These are phyloP conservation scores for Calephelis nemesis DNA, from an alignment of 1,140 invertebrate species.

Conservation along the genomic window DNA sequence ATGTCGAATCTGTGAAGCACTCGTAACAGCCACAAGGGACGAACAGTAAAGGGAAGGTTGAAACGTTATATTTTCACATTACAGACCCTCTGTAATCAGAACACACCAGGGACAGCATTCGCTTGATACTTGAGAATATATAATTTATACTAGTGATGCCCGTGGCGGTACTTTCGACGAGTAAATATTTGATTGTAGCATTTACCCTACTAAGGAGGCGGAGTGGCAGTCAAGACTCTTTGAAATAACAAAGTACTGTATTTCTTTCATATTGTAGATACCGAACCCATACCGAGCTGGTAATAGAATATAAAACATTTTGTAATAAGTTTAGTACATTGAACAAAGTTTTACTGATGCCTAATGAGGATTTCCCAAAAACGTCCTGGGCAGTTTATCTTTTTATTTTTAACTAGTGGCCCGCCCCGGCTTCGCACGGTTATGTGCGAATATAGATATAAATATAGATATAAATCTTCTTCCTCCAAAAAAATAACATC, in stretches of 20 bases:
- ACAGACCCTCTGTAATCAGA: slow-evolving; percentile 33
- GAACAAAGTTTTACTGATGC: too few species aligned
- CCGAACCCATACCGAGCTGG: too few species aligned
- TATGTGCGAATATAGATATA: too few species aligned
- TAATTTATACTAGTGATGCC: slow-evolving; percentile 11
- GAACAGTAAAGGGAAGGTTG: slow-evolving; percentile 8
- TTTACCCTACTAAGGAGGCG: background rate
- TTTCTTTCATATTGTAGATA: background rate
- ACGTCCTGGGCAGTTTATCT: too few species aligned
- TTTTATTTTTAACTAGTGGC: too few species aligned
- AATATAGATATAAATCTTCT: too few species aligned
- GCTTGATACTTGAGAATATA: slow-evolving; percentile 24
- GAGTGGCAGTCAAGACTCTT: background rate
- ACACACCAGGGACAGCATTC: slow-evolving; percentile 27
- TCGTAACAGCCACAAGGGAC: slow-evolving; percentile 14
- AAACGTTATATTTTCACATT: slow-evolving; percentile 43
- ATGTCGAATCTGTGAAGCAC: background rate
- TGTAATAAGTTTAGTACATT: too few species aligned
- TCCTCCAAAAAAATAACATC: too few species aligned
- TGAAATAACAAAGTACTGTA: background rate
- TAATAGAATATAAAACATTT: too few species aligned
- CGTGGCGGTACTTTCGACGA: background rate
- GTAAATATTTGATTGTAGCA: slow-evolving; percentile 4
- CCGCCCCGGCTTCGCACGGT: too few species aligned
- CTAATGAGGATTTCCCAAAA: too few species aligned